Percentiles rank a stretch among this genome's conserved stretches.
Conservation (phyloP, 2,113 vertebrate genomes). For the Brienomyrus longianalis region DNA sequence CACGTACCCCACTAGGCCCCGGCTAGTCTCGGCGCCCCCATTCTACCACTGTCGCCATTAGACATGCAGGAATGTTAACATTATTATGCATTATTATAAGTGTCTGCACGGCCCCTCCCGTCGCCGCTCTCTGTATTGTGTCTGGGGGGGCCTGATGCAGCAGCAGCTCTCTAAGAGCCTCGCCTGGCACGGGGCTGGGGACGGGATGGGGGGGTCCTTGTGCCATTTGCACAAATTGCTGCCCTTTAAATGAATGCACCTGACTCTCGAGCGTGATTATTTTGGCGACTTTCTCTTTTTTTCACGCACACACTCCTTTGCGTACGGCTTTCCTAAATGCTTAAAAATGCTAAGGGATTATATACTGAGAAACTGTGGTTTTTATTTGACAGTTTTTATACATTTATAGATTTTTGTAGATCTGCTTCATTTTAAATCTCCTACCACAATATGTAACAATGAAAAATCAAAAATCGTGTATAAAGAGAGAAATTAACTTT, state of each 20-base stretch:
- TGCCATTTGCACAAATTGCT: conserved; percentile 39
- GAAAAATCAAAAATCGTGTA: background rate
- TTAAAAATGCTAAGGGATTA: background rate
- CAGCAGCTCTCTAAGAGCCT: background rate
- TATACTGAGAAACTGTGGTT: background rate
- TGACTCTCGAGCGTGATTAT: conserved; percentile 11
- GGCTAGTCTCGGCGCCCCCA: background rate
- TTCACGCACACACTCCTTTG: background rate
- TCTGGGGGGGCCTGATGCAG: conserved; percentile 49
- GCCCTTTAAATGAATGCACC: conserved; percentile 31
- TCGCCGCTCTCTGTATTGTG: conserved; percentile 53
- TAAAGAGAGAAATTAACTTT: background rate
- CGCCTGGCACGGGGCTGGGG: conserved; percentile 25
- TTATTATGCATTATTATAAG: conserved; percentile 82
- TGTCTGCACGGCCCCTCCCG: conserved; percentile 58
- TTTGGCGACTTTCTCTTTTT: background rate
- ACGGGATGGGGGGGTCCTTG: background rate
- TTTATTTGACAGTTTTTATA: background rate
- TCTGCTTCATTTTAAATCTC: background rate
- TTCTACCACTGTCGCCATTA: conserved; percentile 48
- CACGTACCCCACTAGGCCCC: background rate
- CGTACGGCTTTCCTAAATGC: background rate
- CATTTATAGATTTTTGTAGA: background rate
- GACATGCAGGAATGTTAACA: conserved; percentile 87
- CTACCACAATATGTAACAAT: background rate